Conservation (phyloP, 2,113 vertebrate species). For the Pseudorasbora parva region DNA sequence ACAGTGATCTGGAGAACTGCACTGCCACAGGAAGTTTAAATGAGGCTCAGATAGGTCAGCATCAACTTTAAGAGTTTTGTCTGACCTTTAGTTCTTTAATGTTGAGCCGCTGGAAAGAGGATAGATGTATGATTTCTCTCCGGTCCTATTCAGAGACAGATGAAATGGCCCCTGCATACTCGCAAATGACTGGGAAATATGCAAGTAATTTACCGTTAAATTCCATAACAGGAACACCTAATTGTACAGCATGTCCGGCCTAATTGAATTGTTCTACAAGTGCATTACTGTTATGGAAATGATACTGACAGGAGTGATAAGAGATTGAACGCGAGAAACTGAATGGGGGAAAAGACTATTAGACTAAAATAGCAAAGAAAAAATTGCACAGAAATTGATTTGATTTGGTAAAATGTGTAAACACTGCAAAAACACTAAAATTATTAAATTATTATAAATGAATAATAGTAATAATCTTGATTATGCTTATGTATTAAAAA, state of each 20-base stretch:
- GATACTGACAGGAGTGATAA: constrained; percentile 56
- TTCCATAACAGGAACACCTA: constrained; percentile 62
- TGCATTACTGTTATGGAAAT: constrained; percentile 60
- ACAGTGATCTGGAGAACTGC: constrained; percentile 29
- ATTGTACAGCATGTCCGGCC: constrained; percentile 66
- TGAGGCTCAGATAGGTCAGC: constrained; percentile 1
- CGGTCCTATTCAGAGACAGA: constrained; percentile 43
- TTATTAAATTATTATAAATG: not conserved
- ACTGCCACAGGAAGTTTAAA: constrained; percentile 27
- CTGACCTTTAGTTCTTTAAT: constrained; percentile 32
- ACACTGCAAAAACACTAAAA: not conserved
- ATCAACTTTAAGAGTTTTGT: constrained; percentile 26
- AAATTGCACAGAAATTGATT: not conserved
- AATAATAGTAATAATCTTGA: not conserved
- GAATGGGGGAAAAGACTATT: not conserved
- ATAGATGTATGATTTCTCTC: not conserved
- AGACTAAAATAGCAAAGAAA: not conserved
- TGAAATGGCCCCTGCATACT: constrained; percentile 52
- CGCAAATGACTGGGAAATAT: constrained; percentile 58
- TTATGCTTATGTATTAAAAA: not conserved
- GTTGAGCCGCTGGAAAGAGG: not conserved
- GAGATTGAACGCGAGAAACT: constrained; percentile 28
- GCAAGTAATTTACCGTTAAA: constrained; percentile 66
- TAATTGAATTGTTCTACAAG: constrained; percentile 72
- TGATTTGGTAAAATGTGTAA: not conserved